Conservation (phyloP, 2,113 vertebrate species). For the Rhombomys opimus region DNA sequence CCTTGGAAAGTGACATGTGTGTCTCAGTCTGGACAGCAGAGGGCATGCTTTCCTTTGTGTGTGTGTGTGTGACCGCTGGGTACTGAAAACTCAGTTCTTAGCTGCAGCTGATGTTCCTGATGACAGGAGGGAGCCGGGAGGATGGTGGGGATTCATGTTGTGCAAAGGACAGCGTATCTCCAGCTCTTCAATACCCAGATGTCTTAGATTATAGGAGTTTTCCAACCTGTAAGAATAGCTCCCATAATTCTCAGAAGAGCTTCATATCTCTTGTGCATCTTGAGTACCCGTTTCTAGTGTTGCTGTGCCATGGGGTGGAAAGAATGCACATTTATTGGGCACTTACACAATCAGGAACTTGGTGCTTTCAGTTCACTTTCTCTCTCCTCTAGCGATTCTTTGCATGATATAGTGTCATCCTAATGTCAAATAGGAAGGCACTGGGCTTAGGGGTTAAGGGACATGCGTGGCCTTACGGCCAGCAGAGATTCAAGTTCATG, state of each 20-base stretch:
- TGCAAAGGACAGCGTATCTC: neutral
- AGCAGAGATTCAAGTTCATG: neutral
- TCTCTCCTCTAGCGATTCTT: neutral
- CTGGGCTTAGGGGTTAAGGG: neutral
- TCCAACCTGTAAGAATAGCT: neutral
- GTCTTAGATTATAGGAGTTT: neutral
- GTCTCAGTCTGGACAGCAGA: conserved; percentile 17
- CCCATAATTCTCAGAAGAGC: neutral
- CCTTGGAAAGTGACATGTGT: neutral
- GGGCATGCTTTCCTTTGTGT: neutral
- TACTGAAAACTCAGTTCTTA: neutral
- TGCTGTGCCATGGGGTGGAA: neutral
- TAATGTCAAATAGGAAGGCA: neutral
- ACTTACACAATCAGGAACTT: neutral
- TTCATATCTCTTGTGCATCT: neutral
- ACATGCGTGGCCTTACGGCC: neutral
- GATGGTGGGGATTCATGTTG: conserved; percentile 30
- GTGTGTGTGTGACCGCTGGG: neutral
- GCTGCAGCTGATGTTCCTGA: neutral
- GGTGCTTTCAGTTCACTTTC: neutral
- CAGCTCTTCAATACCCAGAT: neutral
- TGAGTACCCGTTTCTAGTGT: neutral
- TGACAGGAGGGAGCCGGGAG: neutral
- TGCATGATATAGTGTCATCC: neutral
- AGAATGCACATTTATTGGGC: neutral